Evolutionary conservation across 1,140 invertebrate genomes (phyloP), one percentile per base, ranked within the genome.

Genomic region (Marisa cornuarietis): DNA sequence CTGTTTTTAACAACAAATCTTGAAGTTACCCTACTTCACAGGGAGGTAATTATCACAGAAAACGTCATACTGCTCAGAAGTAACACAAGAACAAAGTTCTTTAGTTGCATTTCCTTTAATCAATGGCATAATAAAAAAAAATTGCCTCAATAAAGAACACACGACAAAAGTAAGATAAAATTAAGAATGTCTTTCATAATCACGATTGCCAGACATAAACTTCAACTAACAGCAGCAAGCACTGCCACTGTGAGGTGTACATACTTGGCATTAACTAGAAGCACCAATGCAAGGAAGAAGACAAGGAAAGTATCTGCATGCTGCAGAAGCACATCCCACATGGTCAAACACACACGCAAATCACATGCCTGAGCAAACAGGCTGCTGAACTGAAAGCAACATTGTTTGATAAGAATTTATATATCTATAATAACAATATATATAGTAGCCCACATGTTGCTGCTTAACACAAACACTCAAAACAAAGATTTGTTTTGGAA

Each of bases 301-400:
- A 98, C 94, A 82, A 99, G 96, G 92, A 99, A 99, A 31, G 96
- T 96, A 93, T 99, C 98, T 13, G 90, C 90, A 90, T 97, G 95
- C 92, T 99, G 97, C 88, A 99, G 98, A 89, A 99, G 99, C 58
- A 97, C 93, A 92, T 99, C 98, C 98, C 98, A 99, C 94, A 99
- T 96, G 82, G 94, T 94, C 78, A 95, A 94, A 75, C 96, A 95
- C 14, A 98, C 95, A 83, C 95, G 94, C 73, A 98, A 92, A 85
- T 93, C 95, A 90, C 97, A 98, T 49, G 94, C 94, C 31, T 94
- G 94, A 49, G 97, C 94, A 92, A 99, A 98, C 31, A 99, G 90
- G 72, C 96, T 96, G 84, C 94, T 94, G 86, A 99, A 95, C 94
- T 94, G 88, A 42, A 51, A 49, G 54, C 16, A 42, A 42, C 31